Conservation (phyloP, 2,888 invertebrate genomes). For the Branchipolynoe longqiensis region DNA sequence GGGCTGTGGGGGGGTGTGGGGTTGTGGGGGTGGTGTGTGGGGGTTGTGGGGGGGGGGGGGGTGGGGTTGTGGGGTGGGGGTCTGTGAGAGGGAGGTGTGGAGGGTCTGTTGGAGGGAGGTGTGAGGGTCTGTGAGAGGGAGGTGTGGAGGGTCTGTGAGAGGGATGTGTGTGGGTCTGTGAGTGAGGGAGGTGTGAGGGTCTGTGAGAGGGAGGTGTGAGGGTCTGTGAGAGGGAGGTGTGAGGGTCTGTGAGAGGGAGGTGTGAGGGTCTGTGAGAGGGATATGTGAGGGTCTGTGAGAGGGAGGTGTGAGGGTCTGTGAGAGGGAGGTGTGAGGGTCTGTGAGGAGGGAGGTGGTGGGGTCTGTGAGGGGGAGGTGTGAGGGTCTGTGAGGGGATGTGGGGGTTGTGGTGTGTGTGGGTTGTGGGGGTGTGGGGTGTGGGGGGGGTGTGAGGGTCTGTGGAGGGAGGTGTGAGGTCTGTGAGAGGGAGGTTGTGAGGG, state of each 20-base stretch:
- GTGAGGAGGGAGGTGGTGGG: not conserved
- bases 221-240: not conserved
- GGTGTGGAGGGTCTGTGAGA: not conserved
- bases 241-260: not conserved
- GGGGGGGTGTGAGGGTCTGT: not conserved
- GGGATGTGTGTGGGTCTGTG: not conserved
- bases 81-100: not conserved
- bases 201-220: not conserved
- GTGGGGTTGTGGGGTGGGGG: not conserved
- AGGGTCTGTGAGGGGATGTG: not conserved
- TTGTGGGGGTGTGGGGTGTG: not conserved
- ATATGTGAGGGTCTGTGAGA: not conserved
- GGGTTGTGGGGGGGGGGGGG: not conserved
- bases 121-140: not conserved
- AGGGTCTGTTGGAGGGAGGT: not conserved
- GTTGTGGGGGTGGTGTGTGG: not conserved
- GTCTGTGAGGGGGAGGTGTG: not conserved
- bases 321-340: not conserved
- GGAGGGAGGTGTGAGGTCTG: not conserved
- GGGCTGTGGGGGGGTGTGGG: not conserved
- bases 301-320: not conserved
- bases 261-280: not conserved
- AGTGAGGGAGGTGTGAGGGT: not conserved
- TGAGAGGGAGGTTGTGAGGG: not conserved
- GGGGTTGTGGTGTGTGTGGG: conserved; percentile 24